Conservation (phyloP, 2,113 vertebrate species). For the Heptranchias perlo region DNA sequence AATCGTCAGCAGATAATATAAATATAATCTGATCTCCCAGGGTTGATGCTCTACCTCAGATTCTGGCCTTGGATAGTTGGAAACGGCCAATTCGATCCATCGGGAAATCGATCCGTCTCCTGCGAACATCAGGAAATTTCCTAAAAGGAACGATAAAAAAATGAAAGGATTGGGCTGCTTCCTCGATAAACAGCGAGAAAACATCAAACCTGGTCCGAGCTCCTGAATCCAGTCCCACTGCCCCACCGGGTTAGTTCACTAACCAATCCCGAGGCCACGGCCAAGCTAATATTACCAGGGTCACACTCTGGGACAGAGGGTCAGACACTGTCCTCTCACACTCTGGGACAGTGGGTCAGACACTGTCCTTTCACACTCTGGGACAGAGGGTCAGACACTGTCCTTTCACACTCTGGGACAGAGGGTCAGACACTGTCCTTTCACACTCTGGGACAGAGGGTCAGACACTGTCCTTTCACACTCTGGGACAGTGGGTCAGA, state of each 20-base stretch:
- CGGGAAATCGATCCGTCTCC: neutral
- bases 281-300: neutral
- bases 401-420: neutral
- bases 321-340: neutral
- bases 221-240: neutral
- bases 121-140: neutral
- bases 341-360: neutral
- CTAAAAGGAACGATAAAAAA: neutral
- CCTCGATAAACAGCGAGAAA: too few relatives aligned
- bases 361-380: too few relatives aligned
- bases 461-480: neutral
- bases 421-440: too few relatives aligned
- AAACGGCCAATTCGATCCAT: constrained; percentile 3
- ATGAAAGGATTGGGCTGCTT: neutral
- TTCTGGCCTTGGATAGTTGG: neutral
- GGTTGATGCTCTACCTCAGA: neutral
- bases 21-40: neutral
- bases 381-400: neutral
- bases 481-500: neutral
- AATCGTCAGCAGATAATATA: too few relatives aligned
- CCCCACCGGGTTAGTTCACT: too few relatives aligned
- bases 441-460: neutral
- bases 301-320: neutral
- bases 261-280: neutral
- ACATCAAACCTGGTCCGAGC: neutral